These are phyloP conservation scores for Schizothorax lantsangensis DNA, from an alignment of 2,797 vertebrate species.

Conservation along the genomic window DNA sequence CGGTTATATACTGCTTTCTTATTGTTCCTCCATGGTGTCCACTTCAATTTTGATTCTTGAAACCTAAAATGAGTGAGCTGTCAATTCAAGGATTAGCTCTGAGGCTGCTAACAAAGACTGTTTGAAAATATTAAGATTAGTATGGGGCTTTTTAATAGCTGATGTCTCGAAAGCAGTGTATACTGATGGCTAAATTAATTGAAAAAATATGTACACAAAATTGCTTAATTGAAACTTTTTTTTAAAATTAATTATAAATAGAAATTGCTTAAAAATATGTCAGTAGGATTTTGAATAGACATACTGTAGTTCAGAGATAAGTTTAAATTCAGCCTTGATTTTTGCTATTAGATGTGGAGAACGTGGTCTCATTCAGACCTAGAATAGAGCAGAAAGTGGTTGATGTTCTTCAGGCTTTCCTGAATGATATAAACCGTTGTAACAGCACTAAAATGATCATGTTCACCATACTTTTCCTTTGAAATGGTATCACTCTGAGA, in stretches of 20 bases:
- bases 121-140: neutral
- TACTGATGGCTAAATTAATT: neutral
- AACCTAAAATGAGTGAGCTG: neutral
- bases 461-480: slow-evolving; percentile 8
- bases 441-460: neutral
- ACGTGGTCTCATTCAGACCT: too few relatives aligned
- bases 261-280: neutral
- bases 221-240: neutral
- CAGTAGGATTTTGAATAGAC: neutral
- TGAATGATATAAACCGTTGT: neutral
- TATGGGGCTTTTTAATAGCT: neutral
- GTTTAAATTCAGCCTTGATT: neutral
- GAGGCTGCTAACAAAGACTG: neutral
- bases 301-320: neutral
- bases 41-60: neutral
- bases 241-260: neutral
- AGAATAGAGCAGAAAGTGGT: neutral
- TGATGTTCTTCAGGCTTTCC: neutral
- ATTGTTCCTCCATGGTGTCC: neutral
- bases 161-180: neutral
- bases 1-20: neutral
- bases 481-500: slow-evolving; percentile 33
- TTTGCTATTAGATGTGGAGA: neutral
- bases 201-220: neutral
- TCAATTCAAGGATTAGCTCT: neutral